Evolutionary conservation across 2,797 vertebrate genomes (phyloP), one percentile per base, ranked within the genome.

Genomic region (Gymnopithys bicolor): DNA sequence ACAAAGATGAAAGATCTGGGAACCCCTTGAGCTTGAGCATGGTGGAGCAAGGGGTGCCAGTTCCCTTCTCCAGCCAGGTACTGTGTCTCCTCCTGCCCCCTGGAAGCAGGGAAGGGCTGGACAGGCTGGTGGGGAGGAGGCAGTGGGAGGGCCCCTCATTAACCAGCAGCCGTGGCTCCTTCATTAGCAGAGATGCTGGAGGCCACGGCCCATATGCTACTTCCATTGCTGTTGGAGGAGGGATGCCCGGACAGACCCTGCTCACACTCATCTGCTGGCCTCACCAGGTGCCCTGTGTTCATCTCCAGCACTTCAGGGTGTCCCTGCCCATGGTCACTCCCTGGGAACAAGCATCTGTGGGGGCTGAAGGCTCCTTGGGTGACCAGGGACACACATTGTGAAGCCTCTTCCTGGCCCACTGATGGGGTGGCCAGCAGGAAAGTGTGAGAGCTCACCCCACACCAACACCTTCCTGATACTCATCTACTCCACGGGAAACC

Each of bases 1-100:
- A 95, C 67, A 71, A 52, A 80, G 84, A 93, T 68, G 64, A 94
- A 93, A 93, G 94, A 90, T 39, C 59, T 13, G 55, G 76, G 79
- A 70, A 60, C 53, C 80, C 73, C 87, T 13, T 17, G 87, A 55
- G 80, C 58, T 64, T 1, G 1, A 41, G 73, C 1, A 0, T 0
- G 1, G 39, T 52, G 74, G 62, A 45, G 14, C 1, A 0, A 52
- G 30, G 55, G 39, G 52, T 41, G n/a, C 4, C 30, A 12, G 46
- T 1, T 5, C 30, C 30, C 30, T 71, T 19, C 37, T 43, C 32
- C 28, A n/a, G 30, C 16, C 1, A 6, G 67, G 35, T 35, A 32
- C 27, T 37, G 24, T 6, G 2, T 59, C 7, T 90, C 16, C 66
- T 59, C 37, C 83, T 46, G 60, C 52, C 21, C 0, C 3, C 46